Conservation (phyloP, 2,113 vertebrate genomes). For the Stomatorhinus ivindoensis region DNA sequence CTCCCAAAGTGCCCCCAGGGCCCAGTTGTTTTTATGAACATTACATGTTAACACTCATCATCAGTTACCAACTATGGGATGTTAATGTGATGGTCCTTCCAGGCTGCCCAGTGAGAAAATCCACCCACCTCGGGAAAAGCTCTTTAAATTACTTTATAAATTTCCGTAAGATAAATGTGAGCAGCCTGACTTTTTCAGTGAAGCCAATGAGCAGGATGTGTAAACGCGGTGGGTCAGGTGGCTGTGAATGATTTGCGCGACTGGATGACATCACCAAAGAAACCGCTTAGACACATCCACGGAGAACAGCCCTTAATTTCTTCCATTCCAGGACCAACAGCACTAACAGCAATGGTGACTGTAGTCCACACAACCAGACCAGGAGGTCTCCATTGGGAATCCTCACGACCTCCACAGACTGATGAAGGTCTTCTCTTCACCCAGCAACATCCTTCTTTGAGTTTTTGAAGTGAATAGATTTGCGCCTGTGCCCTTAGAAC, state of each 20-base stretch:
- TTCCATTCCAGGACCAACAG: not conserved
- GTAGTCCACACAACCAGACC: not conserved
- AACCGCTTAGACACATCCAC: not conserved
- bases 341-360: not conserved
- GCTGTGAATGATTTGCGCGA: not conserved
- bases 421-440: not conserved
- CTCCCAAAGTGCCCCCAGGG: not conserved
- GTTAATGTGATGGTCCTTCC: conserved; percentile 25
- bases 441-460: not conserved
- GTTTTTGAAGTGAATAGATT: not conserved
- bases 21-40: conserved; percentile 30
- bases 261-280: not conserved
- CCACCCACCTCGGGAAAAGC: not conserved
- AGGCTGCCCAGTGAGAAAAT: not conserved
- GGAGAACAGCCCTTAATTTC: not conserved
- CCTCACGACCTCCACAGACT: not conserved
- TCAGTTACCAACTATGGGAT: not conserved
- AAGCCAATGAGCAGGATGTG: not conserved
- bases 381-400: not conserved
- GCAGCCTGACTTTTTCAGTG: not conserved
- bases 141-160: not conserved
- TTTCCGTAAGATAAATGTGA: not conserved
- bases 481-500: not conserved
- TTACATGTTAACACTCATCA: not conserved
- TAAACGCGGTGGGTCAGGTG: not conserved